A percentile compares a stretch with the other conserved stretches of the same genome.
Evolutionary conservation across 1,140 invertebrate species (phyloP).

Genomic region (Leptopilina clavipes): DNA sequence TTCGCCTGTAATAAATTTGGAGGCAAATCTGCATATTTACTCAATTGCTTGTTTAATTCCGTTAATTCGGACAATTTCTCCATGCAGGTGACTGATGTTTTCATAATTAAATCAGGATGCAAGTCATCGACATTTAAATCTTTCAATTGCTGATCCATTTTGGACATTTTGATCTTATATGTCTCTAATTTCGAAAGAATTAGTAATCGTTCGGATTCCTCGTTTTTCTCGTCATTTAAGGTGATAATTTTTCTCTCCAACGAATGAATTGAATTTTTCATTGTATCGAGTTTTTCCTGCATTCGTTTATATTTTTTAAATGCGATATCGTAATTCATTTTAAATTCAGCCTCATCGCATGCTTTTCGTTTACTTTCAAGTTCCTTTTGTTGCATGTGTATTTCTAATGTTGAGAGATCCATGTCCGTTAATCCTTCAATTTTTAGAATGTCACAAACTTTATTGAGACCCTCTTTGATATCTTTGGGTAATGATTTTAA

Average conservation of each 20-base stretch:
- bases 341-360: slow-evolving; percentile 58
- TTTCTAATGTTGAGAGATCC: slow-evolving; percentile 53
- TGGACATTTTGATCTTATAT: slow-evolving; percentile 57
- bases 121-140: slow-evolving; percentile 58
- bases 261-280: slow-evolving; percentile 52
- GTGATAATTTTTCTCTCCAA: slow-evolving; percentile 48
- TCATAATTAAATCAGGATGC: slow-evolving; percentile 54
- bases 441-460: slow-evolving; percentile 55
- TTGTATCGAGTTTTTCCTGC: slow-evolving; percentile 54
- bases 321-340: slow-evolving; percentile 56
- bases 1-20: slow-evolving; percentile 68
- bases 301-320: slow-evolving; percentile 56
- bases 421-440: slow-evolving; percentile 58
- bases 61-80: slow-evolving; percentile 55
- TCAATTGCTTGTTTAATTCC: slow-evolving; percentile 58
- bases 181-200: slow-evolving; percentile 59
- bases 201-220: slow-evolving; percentile 53
- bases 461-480: slow-evolving; percentile 58
- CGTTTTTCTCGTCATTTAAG: slow-evolving; percentile 50
- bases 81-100: slow-evolving; percentile 59
- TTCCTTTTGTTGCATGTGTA: slow-evolving; percentile 56
- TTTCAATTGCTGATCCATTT: slow-evolving; percentile 55
- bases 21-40: slow-evolving; percentile 63
- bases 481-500: slow-evolving; percentile 55
- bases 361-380: slow-evolving; percentile 54